phyloP scores from a whole-genome alignment of 2,113 vertebrate species.

The Lota lota region DNA sequence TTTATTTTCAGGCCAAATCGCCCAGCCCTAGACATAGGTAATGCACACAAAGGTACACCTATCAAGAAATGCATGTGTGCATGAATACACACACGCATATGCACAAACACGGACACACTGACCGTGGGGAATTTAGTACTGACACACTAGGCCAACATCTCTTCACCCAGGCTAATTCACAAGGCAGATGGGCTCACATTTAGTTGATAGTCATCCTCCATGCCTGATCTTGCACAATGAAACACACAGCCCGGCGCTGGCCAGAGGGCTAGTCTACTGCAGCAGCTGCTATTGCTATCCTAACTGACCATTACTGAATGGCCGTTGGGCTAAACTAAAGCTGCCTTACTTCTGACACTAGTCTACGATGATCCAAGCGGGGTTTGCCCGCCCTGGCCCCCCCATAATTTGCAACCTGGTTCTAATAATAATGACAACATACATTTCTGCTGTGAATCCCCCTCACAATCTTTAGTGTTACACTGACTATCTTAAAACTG shows the following conservation, averaged over 20 bases:
- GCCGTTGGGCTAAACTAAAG: background rate
- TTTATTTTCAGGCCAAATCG: too few relatives aligned
- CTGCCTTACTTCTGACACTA: background rate
- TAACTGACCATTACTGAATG: conserved; percentile 12
- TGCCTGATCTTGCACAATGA: conserved; percentile 30
- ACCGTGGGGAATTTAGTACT: conserved; percentile 11
- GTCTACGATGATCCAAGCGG: too few relatives aligned
- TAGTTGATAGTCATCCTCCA: conserved; percentile 29
- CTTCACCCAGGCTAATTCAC: conserved; percentile 22
- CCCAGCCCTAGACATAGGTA: conserved; percentile 38
- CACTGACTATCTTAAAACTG: too few relatives aligned
- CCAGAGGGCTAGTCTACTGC: conserved; percentile 7
- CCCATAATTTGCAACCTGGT: too few relatives aligned
- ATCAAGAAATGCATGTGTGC: conserved; percentile 9
- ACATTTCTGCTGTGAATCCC: too few relatives aligned
- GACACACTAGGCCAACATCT: conserved; percentile 9
- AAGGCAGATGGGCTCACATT: conserved; percentile 40
- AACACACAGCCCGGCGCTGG: conserved; percentile 22
- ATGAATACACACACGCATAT: background rate
- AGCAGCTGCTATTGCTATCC: conserved; percentile 18
- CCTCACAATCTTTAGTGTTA: too few relatives aligned
- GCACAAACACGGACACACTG: background rate
- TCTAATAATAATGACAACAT: too few relatives aligned
- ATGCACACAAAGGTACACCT: conserved; percentile 28
- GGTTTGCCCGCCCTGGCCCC: too few relatives aligned